Evolutionary conservation across 2,888 invertebrate genomes (phyloP).

Genomic region (Ophioninae sp.): DNA sequence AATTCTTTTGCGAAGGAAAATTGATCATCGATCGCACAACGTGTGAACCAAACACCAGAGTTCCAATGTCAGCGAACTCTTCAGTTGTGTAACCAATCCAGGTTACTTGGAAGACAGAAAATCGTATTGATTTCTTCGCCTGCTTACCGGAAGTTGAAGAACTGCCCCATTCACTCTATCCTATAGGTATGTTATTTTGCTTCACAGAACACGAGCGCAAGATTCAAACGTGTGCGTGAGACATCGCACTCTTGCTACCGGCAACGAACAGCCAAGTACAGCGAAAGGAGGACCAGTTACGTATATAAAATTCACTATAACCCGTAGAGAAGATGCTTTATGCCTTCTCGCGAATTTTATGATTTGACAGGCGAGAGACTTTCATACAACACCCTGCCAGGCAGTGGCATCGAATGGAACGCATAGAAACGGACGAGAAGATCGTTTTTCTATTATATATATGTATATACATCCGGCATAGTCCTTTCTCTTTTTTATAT

Average conservation of each 20-base stretch:
- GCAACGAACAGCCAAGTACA: slow-evolving; percentile 26
- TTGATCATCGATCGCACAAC: not conserved
- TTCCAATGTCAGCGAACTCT: not conserved
- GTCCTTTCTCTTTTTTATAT: slow-evolving; percentile 35
- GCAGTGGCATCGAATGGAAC: slow-evolving; percentile 43
- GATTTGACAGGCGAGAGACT: slow-evolving; percentile 56
- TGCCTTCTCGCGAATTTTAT: slow-evolving; percentile 66
- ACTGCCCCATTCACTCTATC: not conserved
- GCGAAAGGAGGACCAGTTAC: slow-evolving; percentile 62
- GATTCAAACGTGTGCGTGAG: slow-evolving; percentile 16
- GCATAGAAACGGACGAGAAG: slow-evolving; percentile 47
- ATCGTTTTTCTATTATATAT: slow-evolving; percentile 63
- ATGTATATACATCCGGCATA: slow-evolving; percentile 6
- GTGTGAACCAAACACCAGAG: not conserved
- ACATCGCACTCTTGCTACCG: slow-evolving; percentile 27
- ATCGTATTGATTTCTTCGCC: not conserved
- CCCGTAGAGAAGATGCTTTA: slow-evolving; percentile 64
- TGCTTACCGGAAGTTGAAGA: slow-evolving; percentile 67
- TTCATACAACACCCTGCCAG: slow-evolving; percentile 46
- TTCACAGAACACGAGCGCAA: not conserved
- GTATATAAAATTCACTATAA: slow-evolving; percentile 37
- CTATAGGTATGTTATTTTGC: not conserved
- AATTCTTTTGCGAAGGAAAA: not conserved
- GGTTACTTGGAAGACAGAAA: not conserved
- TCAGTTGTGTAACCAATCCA: not conserved